These are phyloP conservation scores for Phenacoccus solenopsis DNA, from an alignment of 1,140 invertebrate genomes.

Conservation along the genomic window DNA sequence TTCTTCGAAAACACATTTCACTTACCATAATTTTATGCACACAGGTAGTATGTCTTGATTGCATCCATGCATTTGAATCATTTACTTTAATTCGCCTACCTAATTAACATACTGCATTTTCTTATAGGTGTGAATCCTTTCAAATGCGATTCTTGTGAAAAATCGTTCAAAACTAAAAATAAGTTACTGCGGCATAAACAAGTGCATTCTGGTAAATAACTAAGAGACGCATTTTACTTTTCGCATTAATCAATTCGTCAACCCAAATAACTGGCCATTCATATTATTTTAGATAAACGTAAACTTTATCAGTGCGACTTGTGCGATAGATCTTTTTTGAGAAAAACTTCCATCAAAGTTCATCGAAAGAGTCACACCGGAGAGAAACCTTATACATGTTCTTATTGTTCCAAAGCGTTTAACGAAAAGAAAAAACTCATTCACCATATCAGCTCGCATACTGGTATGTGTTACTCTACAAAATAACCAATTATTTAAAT, in stretches of 20 bases:
- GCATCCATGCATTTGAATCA: not conserved
- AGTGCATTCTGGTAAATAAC: not conserved
- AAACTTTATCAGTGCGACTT: not conserved
- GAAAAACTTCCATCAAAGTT: not conserved
- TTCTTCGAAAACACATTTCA: not conserved
- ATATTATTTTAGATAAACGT: not conserved
- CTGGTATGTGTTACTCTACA: not conserved
- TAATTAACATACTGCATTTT: too few relatives aligned
- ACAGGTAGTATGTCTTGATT: not conserved
- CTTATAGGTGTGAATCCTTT: not conserved
- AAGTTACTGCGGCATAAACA: not conserved
- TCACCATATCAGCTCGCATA: not conserved
- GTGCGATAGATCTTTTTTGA: not conserved
- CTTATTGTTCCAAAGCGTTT: not conserved
- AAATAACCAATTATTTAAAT: too few relatives aligned
- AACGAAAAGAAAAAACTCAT: conserved; percentile 7
- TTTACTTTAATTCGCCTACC: too few relatives aligned
- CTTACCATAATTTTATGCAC: not conserved
- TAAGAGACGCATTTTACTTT: not conserved
- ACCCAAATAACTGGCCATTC: too few relatives aligned
- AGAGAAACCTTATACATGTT: not conserved
- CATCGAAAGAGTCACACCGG: not conserved
- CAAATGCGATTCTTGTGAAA: not conserved
- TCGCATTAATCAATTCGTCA: not conserved
- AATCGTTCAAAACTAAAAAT: not conserved